Evolutionary conservation across 2,888 invertebrate genomes (phyloP).

Genomic region (Teleiodes luculella): DNA sequence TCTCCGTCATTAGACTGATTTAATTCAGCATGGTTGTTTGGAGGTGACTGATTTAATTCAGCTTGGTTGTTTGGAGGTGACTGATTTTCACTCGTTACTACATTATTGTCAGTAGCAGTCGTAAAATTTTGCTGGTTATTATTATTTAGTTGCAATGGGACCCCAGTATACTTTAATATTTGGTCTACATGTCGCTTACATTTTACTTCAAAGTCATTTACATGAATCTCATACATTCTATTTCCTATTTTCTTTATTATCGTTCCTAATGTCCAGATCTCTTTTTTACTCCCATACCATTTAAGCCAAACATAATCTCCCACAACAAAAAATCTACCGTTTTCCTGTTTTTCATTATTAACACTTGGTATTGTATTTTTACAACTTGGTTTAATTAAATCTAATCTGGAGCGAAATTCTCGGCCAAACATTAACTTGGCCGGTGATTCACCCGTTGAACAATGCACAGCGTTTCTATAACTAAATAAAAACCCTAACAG

Average conservation of each 20-base stretch:
- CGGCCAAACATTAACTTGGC: too few species aligned
- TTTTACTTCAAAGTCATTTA: neutral
- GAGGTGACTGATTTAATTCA: neutral
- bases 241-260: neutral
- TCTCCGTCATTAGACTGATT: neutral
- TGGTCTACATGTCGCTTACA: conserved; percentile 6
- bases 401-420: too few species aligned
- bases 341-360: neutral
- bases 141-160: neutral
- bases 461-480: too few species aligned
- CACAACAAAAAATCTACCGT: neutral
- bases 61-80: neutral
- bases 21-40: neutral
- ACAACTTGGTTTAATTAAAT: too few species aligned
- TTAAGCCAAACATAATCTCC: neutral
- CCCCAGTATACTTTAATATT: neutral
- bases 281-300: conserved; percentile 4
- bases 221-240: conserved; percentile 6
- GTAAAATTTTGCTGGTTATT: neutral
- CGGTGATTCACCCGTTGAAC: too few species aligned
- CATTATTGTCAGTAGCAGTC: neutral
- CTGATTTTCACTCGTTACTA: neutral
- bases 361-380: too few species aligned
- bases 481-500: too few species aligned
- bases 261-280: neutral